Evolutionary conservation across 2,888 invertebrate genomes (phyloP).

Genomic region (Hypsopygia costalis): DNA sequence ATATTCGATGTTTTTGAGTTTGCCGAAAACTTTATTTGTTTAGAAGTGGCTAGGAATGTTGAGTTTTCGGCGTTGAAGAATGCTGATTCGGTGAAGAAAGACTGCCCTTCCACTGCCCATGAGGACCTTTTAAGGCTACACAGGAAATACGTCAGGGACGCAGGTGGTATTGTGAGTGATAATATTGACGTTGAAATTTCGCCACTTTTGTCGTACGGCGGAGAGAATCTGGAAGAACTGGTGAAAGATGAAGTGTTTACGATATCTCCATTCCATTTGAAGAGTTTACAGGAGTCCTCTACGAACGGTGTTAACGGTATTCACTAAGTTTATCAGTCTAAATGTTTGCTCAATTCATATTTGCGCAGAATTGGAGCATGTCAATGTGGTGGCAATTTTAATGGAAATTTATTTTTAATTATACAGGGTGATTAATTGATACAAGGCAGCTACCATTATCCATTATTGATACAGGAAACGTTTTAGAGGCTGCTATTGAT

Average conservation of each 20-base stretch:
- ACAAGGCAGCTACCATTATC: too few relatives aligned
- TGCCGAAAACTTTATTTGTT: constrained; percentile 93
- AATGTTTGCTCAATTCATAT: too few relatives aligned
- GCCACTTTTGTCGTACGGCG: constrained; percentile 93
- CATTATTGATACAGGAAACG: too few relatives aligned
- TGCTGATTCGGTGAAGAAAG: constrained; percentile 91
- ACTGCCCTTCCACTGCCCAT: constrained; percentile 94
- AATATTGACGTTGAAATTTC: constrained; percentile 93
- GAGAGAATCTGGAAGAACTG: constrained; percentile 88
- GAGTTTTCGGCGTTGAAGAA: constrained; percentile 99
- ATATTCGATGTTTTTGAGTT: constrained; percentile 99
- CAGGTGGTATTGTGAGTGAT: constrained; percentile 87
- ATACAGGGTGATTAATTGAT: too few relatives aligned
- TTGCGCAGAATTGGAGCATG: too few relatives aligned
- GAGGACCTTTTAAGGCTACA: constrained; percentile 89
- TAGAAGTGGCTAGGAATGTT: constrained; percentile 94
- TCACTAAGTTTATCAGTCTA: constrained; percentile 33
- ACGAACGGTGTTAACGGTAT: constrained; percentile 63
- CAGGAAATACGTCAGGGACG: constrained; percentile 87
- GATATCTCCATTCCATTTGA: constrained; percentile 82
- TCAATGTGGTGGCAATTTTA: too few relatives aligned
- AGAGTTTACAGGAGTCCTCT: constrained; percentile 57
- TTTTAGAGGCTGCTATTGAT: too few relatives aligned
- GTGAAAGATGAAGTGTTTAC: constrained; percentile 84
- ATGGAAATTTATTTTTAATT: too few relatives aligned